Percentiles rank a stretch among this genome's conserved stretches.
Conservation (phyloP, 1,140 invertebrate genomes). For the Hylaeus anthracinus region DNA sequence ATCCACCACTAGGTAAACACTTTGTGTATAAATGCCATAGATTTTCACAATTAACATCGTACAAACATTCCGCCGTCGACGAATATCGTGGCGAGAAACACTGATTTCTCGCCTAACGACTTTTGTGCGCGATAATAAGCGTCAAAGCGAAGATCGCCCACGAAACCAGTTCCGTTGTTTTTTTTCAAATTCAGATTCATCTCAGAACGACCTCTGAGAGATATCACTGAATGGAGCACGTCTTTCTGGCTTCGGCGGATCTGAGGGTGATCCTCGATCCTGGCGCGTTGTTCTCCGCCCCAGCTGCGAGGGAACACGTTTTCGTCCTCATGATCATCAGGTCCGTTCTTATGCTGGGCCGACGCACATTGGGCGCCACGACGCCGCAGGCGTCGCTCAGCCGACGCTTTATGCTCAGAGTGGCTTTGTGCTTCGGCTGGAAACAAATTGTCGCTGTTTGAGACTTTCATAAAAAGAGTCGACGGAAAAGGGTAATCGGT, state of each 20-base stretch:
- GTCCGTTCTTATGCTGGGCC: constrained; percentile 92
- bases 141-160: constrained; percentile 51
- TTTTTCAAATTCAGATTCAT: not conserved
- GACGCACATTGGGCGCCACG: constrained; percentile 90
- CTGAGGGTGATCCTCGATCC: constrained; percentile 72
- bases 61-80: too few species aligned
- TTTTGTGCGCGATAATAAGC: not conserved
- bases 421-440: constrained; percentile 87
- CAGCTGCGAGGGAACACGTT: constrained; percentile 86
- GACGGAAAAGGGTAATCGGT: not conserved
- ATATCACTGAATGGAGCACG: constrained; percentile 74
- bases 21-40: too few species aligned
- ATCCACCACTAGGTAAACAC: too few species aligned
- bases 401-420: constrained; percentile 88
- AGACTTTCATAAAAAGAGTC: not conserved
- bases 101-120: not conserved
- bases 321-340: constrained; percentile 92
- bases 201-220: not conserved
- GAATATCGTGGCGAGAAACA: too few species aligned
- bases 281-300: constrained; percentile 73
- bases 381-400: constrained; percentile 92
- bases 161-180: constrained; percentile 23
- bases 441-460: constrained; percentile 71
- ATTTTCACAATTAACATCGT: too few species aligned
- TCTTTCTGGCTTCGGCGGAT: constrained; percentile 64